Percentiles rank a stretch among this genome's conserved stretches.
These are phyloP conservation scores for Hydrolagus colliei DNA, from an alignment of 2,797 vertebrate species.

Conservation along the genomic window DNA sequence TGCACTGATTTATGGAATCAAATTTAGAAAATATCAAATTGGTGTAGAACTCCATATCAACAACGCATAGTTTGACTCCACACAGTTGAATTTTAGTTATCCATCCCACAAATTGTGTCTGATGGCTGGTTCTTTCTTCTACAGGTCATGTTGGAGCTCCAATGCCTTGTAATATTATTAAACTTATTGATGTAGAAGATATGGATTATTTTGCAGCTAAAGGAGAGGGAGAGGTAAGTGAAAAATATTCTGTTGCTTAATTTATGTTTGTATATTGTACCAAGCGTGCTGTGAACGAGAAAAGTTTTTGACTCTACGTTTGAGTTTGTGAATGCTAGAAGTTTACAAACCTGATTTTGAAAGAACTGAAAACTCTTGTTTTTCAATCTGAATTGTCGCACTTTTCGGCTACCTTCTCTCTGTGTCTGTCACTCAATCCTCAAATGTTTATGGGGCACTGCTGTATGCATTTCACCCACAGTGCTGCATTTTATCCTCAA, in stretches of 20 bases:
- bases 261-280: neutral
- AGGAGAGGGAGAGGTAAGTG: conserved; percentile 85
- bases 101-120: neutral
- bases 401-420: no score
- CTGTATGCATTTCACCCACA: no score
- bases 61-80: no score
- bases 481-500: no score
- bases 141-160: conserved; percentile 88
- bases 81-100: neutral
- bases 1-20: neutral
- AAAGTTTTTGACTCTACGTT: neutral
- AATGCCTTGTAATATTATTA: conserved; percentile 78
- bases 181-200: conserved; percentile 84
- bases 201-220: conserved; percentile 87
- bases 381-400: no score
- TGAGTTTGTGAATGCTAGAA: neutral
- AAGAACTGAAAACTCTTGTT: no score
- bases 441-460: no score
- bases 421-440: no score
- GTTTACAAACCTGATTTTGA: neutral
- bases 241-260: neutral
- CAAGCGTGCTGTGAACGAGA: neutral
- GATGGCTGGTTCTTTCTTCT: neutral
- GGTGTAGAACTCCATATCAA: no score
- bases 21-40: no score